Evolutionary conservation across 2,797 vertebrate species (phyloP), one percentile per base, ranked within the genome.

Genomic region (Sebastes steindachneri): DNA sequence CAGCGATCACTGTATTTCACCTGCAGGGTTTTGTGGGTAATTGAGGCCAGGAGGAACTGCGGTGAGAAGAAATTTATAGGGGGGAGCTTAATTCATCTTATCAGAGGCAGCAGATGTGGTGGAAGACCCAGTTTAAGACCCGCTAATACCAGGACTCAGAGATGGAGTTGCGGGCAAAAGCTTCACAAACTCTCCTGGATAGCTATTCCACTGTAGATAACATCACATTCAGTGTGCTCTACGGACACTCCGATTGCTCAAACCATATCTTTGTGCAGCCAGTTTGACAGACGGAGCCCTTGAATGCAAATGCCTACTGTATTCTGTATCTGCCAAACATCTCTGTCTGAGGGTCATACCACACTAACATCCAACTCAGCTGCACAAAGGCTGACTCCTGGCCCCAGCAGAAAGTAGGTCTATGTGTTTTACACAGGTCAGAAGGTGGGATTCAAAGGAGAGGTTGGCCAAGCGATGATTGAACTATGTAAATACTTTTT

Each of bases 11-110:
- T 86, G 71, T 63, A 19, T 83, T 84, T 80, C 79, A 85, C 86
- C 88, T 79, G 81, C 89, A 91, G 86, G 83, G 85, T 17, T 82
- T 90, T 90, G 80, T 91, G 80, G 90, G 82, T 91, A 90, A 92
- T 90, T 90, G 86, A 88, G 83, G 83, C 86, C 83, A 72, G 75
- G 62, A 75, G 41, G 64, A 70, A 45, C 77, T 77, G 75, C 1
- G 25, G 68, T 69, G 68, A 63, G 78, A 85, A 75, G 57, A 79
- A 64, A 86, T 86, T 35, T 85, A 69, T 80, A 75, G 63, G 23
- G 31, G 25, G 58, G 59, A 23, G 73, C 58, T 90, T 89, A 73
- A 85, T 88, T 90, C 75, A 85, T 53, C 86, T 92, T 93, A 91
- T 93, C 92, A 68, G 86, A 69, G 57, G 58, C 76, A 84, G 73